A percentile compares a stretch with the other conserved stretches of the same genome.
These are phyloP conservation scores for Dinoponera quadriceps DNA, from an alignment of 1,140 invertebrate species.

Conservation along the genomic window DNA sequence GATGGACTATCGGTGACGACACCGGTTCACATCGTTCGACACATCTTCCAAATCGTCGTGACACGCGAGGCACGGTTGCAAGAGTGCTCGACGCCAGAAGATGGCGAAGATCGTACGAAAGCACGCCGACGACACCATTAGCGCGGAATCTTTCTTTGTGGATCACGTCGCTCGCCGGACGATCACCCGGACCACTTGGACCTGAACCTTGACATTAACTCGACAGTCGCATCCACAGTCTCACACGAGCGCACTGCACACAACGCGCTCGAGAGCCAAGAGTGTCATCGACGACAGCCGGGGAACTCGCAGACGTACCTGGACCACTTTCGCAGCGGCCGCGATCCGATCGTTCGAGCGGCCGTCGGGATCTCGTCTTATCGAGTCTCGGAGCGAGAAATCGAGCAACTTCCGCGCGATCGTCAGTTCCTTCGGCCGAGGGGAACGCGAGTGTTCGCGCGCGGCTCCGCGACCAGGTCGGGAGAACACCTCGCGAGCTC, in stretches of 20 bases:
- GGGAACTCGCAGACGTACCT: conserved; percentile 43
- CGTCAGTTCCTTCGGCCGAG: conserved; percentile 16
- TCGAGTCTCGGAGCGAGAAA: neutral
- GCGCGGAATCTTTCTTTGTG: neutral
- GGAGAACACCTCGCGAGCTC: conserved; percentile 70
- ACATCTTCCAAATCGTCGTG: no score
- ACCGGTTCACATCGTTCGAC: no score
- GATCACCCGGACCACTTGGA: neutral
- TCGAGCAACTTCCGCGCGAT: neutral
- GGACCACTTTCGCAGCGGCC: conserved; percentile 29
- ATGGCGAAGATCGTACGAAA: no score
- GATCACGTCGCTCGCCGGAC: neutral
- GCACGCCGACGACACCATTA: no score
- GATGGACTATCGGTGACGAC: no score
- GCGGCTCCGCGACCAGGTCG: conserved; percentile 52
- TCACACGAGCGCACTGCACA: neutral
- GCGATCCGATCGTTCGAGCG: conserved; percentile 51
- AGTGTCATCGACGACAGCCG: conserved; percentile 50
- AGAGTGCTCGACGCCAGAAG: no score
- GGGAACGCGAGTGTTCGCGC: conserved; percentile 42
- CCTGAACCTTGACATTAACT: conserved; percentile 8
- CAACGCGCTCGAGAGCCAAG: neutral
- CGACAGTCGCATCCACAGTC: conserved; percentile 8
- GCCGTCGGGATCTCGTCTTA: conserved; percentile 39
- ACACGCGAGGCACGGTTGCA: no score